These are phyloP conservation scores for Peromyscus leucopus DNA, from an alignment of 2,113 vertebrate species.

Conservation along the genomic window DNA sequence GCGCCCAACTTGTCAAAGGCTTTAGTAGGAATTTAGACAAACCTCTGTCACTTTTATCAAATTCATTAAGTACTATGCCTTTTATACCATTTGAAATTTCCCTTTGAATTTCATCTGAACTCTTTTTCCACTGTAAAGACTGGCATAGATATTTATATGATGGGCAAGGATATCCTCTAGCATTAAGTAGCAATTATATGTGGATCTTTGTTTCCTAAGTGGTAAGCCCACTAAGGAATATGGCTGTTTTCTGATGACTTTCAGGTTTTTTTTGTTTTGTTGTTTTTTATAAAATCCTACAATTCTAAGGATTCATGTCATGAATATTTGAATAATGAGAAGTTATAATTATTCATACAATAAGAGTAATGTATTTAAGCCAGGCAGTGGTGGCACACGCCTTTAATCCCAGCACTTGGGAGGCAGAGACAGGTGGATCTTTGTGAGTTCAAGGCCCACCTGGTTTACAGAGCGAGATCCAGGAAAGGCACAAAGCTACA, in stretches of 20 bases:
- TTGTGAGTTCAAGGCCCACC: too few species aligned
- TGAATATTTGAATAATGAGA: conserved; percentile 16
- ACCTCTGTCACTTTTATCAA: conserved; percentile 36
- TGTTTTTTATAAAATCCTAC: conserved; percentile 40
- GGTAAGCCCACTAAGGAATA: conserved; percentile 16
- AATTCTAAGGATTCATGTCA: conserved; percentile 33
- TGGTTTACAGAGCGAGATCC: too few species aligned
- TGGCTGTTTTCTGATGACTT: background rate
- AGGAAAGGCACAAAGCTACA: too few species aligned
- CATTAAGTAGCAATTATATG: conserved; percentile 5
- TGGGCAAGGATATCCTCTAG: background rate
- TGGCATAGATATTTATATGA: conserved; percentile 30
- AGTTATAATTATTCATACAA: background rate
- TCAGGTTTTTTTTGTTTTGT: background rate
- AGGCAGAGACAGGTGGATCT: too few species aligned
- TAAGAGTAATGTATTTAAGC: background rate
- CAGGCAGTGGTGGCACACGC: too few species aligned
- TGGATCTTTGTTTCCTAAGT: conserved; percentile 30
- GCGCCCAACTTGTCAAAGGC: background rate
- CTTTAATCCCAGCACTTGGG: too few species aligned
- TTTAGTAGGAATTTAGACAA: conserved; percentile 39
- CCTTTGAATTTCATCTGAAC: conserved; percentile 25
- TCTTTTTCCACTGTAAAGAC: background rate
- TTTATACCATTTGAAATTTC: conserved; percentile 50
- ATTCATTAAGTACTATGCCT: conserved; percentile 17